These are phyloP conservation scores for Turritopsis dohrnii DNA, from an alignment of 30 jellyfish, hydroid and myxozoan genomes.

Conservation along the genomic window DNA sequence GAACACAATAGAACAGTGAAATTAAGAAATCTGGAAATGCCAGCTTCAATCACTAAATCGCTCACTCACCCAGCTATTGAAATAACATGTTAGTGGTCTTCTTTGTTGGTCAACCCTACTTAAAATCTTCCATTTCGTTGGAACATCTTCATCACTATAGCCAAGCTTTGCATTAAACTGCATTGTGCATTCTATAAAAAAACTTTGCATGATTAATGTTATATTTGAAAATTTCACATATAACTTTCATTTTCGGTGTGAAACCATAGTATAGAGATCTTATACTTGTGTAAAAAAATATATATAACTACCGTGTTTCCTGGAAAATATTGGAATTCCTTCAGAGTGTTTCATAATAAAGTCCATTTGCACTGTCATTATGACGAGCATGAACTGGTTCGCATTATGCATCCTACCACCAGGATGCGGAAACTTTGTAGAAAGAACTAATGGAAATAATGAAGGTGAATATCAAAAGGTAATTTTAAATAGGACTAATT, in stretches of 20 bases:
- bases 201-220: not conserved
- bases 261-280: too few species aligned
- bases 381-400: slow-evolving; percentile 67
- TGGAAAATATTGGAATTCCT: not conserved
- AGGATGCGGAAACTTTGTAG: slow-evolving; percentile 87
- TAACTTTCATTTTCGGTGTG: too few species aligned
- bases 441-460: slow-evolving; percentile 38
- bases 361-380: slow-evolving; percentile 45
- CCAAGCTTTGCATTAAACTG: slow-evolving; percentile 76
- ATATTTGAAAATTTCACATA: too few species aligned
- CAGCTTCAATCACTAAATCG: too few species aligned
- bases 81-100: slow-evolving; percentile 71
- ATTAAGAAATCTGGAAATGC: too few species aligned
- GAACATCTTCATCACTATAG: slow-evolving; percentile 38
- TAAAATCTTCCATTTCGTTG: slow-evolving; percentile 39
- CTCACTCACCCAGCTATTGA: slow-evolving; percentile 43
- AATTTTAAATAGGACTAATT: too few species aligned
- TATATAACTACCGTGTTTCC: not conserved
- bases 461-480: too few species aligned
- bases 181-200: slow-evolving; percentile 54
- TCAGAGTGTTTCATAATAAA: slow-evolving; percentile 37
- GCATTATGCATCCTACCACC: slow-evolving; percentile 45
- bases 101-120: slow-evolving; percentile 39
- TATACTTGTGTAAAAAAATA: not conserved
- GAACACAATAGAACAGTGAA: too few species aligned